Evolutionary conservation across 2,113 vertebrate genomes (phyloP).

Genomic region (Paraplagusia blochii): DNA sequence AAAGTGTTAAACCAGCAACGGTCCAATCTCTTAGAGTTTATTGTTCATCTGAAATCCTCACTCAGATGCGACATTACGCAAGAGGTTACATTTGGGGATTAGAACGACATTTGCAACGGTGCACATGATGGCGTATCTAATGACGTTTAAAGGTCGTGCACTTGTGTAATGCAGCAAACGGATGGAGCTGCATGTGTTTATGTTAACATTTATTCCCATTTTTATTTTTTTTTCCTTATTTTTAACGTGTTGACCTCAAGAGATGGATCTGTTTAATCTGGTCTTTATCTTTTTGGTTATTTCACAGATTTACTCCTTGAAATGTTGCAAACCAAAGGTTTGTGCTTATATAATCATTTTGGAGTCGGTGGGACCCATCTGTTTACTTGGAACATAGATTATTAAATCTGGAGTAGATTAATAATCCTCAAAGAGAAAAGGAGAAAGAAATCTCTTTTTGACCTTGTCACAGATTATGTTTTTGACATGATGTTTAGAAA

Average conservation of each 20-base stretch:
- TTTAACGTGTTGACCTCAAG: too few relatives aligned
- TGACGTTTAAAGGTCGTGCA: conserved; percentile 52
- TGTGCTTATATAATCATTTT: too few relatives aligned
- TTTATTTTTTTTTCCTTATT: too few relatives aligned
- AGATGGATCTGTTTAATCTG: too few relatives aligned
- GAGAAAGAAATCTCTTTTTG: too few relatives aligned
- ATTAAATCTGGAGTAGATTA: not conserved
- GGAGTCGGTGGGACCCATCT: too few relatives aligned
- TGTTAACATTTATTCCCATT: too few relatives aligned
- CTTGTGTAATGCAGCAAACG: conserved; percentile 43
- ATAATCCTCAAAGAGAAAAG: not conserved
- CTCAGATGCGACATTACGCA: conserved; percentile 61
- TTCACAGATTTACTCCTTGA: too few relatives aligned
- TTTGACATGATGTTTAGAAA: too few relatives aligned
- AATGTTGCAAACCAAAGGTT: too few relatives aligned
- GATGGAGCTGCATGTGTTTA: not conserved
- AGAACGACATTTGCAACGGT: conserved; percentile 61
- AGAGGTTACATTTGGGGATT: conserved; percentile 67
- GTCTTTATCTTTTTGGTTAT: too few relatives aligned
- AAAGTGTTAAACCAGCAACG: conserved; percentile 30
- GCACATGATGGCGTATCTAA: conserved; percentile 55
- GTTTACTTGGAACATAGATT: not conserved
- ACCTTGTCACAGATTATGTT: too few relatives aligned
- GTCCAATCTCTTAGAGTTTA: conserved; percentile 50
- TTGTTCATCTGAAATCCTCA: conserved; percentile 57